Base-by-base conservation (phyloP, 2,888 invertebrate species). In the Eupithecia centaureata region DNA sequence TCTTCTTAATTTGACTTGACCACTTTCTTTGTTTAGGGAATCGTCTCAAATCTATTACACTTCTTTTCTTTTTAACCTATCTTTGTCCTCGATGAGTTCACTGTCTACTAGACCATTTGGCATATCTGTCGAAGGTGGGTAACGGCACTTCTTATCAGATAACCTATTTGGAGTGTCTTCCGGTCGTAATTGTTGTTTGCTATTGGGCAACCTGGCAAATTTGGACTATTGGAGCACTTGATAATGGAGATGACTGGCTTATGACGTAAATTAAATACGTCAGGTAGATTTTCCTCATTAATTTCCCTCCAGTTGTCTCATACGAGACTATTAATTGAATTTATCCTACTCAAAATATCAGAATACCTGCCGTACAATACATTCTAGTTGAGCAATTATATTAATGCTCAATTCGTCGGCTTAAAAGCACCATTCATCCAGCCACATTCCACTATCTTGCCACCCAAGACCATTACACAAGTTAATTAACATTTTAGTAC, bases 111-210 rank as follows among this genome's bases (percentile, higher is more conserved):
- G 77, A 72, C 81, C 76, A 79, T 82, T 85, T 82, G 82, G 76
- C 74, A 74, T 73, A 82, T 82, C 82, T 78, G 79, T 71, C 70
- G 64, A 81, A 84, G 80, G 81, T 76, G 80, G 79, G 63, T 76
- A 83, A 82, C 86, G 84, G 86, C 77, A 78, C 79, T 67, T 63
- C 76, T 86, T 89, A 87, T 87, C 87, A 75, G 86, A 87, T 87
- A 86, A 82, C 76, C 79, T 71, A 77, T 79, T 80, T 80, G 75
- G 65, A 77, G 76, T 75, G 72, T 77, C 77, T 87, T 89, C 88
- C 87, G 89, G 86, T 76, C 85, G 78, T 79, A 85, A 85, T 85
- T 79, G 76, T 76, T 77, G 76, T 81, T 79, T 76, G 73, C 73
- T 68, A 68, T 75, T 73, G 38, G 69, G 74, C 73, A 75, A 82